Conservation (phyloP, 2,888 invertebrate genomes). For the Drosophila anomalata region DNA sequence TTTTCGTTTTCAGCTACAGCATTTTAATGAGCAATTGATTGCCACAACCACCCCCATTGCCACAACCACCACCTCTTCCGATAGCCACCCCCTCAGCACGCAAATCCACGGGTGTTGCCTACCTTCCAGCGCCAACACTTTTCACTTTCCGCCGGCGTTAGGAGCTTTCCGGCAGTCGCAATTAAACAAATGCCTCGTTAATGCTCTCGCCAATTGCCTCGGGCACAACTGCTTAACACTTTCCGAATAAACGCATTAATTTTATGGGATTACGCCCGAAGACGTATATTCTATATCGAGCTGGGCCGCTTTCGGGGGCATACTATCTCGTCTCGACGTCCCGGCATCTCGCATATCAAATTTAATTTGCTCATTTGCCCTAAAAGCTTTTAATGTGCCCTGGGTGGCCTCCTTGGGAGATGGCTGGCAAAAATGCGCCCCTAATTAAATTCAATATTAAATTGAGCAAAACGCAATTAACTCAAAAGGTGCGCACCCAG, state of each 20-base stretch:
- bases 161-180: slow-evolving; percentile 36
- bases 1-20: slow-evolving; percentile 26
- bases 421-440: slow-evolving; percentile 70
- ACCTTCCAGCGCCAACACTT: slow-evolving; percentile 56
- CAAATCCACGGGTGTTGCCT: slow-evolving; percentile 5
- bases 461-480: slow-evolving; percentile 81
- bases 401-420: slow-evolving; percentile 44
- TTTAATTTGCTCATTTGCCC: slow-evolving; percentile 80
- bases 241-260: slow-evolving; percentile 78
- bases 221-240: slow-evolving; percentile 72
- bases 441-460: slow-evolving; percentile 81
- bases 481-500: slow-evolving; percentile 63
- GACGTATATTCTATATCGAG: slow-evolving; percentile 2
- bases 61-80: too few species aligned
- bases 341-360: slow-evolving; percentile 68
- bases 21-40: slow-evolving; percentile 81
- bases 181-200: slow-evolving; percentile 61
- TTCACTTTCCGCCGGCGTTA: slow-evolving; percentile 17
- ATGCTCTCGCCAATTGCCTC: slow-evolving; percentile 32
- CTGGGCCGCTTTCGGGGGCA: background rate
- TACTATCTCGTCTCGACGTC: slow-evolving; percentile 11
- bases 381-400: slow-evolving; percentile 78
- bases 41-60: slow-evolving; percentile 11
- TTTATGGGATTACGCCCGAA: slow-evolving; percentile 67
- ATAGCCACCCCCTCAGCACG: too few species aligned